Evolutionary conservation across 2,888 invertebrate species (phyloP).

Genomic region (Zootermopsis nevadensis): DNA sequence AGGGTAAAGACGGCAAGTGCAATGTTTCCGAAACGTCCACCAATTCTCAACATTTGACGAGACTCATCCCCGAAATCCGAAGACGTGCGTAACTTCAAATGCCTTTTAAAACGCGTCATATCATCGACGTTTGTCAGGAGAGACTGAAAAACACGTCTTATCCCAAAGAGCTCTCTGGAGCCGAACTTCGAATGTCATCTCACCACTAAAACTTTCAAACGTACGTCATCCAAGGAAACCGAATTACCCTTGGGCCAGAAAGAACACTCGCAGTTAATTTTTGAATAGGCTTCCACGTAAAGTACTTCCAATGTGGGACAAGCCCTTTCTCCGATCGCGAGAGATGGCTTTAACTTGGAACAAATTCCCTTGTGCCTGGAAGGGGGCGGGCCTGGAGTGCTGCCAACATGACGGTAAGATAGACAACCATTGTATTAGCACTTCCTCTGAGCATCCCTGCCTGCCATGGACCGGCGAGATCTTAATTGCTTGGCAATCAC

Average conservation of each 20-base stretch:
- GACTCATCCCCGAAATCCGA: too few relatives aligned
- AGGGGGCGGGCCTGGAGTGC: neutral
- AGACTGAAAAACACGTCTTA: too few relatives aligned
- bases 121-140: too few relatives aligned
- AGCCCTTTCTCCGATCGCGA: neutral
- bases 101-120: too few relatives aligned
- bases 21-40: too few relatives aligned
- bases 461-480: neutral
- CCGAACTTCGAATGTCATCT: neutral
- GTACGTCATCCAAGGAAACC: neutral
- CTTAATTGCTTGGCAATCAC: conserved; percentile 3
- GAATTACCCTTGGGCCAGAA: neutral
- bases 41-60: too few relatives aligned
- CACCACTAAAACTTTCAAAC: neutral
- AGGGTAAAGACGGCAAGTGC: too few relatives aligned
- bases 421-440: neutral
- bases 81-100: too few relatives aligned
- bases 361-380: neutral
- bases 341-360: neutral
- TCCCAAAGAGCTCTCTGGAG: neutral
- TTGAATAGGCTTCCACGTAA: neutral
- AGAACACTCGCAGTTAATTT: neutral
- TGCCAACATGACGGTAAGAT: neutral
- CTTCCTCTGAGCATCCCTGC: neutral
- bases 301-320: neutral